Percentiles rank a stretch among this genome's conserved stretches.
Evolutionary conservation across 2,888 invertebrate genomes (phyloP).

Genomic region (Nemurella pictetii): DNA sequence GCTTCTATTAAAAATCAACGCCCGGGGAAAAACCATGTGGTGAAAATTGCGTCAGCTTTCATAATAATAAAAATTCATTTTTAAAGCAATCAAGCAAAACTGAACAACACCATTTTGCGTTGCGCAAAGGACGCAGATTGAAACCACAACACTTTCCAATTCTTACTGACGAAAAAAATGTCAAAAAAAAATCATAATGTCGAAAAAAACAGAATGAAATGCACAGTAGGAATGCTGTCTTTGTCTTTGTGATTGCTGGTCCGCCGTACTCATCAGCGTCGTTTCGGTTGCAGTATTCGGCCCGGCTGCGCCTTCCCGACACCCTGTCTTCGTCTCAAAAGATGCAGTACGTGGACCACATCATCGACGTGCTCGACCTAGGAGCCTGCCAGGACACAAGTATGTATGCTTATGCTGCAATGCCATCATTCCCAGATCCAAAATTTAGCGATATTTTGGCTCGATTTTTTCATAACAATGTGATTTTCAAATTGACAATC

Average conservation of each 20-base stretch:
- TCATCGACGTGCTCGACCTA: conserved; percentile 74
- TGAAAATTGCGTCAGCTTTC: neutral
- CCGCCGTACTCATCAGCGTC: too few species aligned
- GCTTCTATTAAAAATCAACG: neutral
- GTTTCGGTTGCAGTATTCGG: conserved; percentile 58
- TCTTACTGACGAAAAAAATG: neutral
- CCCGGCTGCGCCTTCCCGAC: conserved; percentile 69
- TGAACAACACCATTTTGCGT: too few species aligned
- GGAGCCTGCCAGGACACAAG: conserved; percentile 75
- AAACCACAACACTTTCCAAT: neutral
- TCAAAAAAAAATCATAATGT: too few species aligned
- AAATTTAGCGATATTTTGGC: too few species aligned
- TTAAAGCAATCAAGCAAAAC: neutral
- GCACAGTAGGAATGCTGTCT: too few species aligned
- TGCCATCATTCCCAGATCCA: too few species aligned
- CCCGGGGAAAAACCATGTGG: neutral
- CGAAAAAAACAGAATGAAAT: too few species aligned
- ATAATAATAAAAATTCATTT: neutral
- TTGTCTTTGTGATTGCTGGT: too few species aligned
- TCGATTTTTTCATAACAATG: too few species aligned
- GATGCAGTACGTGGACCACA: conserved; percentile 75
- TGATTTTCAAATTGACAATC: too few species aligned
- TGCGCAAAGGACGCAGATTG: neutral
- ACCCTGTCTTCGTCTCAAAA: conserved; percentile 70
- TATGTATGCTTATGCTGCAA: conserved; percentile 56